Evolutionary conservation across 2,797 vertebrate genomes (phyloP).

Genomic region (Harpagifer antarcticus): DNA sequence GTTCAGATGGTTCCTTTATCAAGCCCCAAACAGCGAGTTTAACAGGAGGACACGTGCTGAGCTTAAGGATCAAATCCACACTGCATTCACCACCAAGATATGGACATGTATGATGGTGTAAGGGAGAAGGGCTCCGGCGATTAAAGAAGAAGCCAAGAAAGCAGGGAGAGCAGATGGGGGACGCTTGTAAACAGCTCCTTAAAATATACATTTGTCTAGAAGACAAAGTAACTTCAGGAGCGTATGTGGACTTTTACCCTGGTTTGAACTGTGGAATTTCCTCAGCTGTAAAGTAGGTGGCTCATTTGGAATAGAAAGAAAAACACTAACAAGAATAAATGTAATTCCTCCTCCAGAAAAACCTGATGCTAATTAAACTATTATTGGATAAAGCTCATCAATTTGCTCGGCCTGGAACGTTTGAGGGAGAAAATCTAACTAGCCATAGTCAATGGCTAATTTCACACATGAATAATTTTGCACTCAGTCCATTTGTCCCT

Average conservation of each 20-base stretch:
- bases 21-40: constrained; percentile 3
- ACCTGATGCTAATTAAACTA: constrained; percentile 32
- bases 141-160: not conserved
- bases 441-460: constrained; percentile 26
- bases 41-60: constrained; percentile 5
- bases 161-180: not conserved
- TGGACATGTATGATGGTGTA: not conserved
- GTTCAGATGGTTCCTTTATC: not conserved
- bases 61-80: not conserved
- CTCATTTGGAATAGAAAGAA: not conserved
- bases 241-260: constrained; percentile 2
- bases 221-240: not conserved
- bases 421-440: constrained; percentile 14
- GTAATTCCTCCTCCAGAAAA: not conserved
- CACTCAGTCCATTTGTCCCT: constrained; percentile 34
- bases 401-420: constrained; percentile 11
- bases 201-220: not conserved
- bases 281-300: constrained; percentile 16
- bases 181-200: not conserved
- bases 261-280: constrained; percentile 23
- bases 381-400: constrained; percentile 1
- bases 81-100: not conserved
- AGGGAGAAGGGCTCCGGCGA: not conserved
- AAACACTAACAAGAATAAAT: not conserved
- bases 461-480: constrained; percentile 39